Conservation (phyloP, 2,888 invertebrate genomes). For the Bimastos eiseni region DNA sequence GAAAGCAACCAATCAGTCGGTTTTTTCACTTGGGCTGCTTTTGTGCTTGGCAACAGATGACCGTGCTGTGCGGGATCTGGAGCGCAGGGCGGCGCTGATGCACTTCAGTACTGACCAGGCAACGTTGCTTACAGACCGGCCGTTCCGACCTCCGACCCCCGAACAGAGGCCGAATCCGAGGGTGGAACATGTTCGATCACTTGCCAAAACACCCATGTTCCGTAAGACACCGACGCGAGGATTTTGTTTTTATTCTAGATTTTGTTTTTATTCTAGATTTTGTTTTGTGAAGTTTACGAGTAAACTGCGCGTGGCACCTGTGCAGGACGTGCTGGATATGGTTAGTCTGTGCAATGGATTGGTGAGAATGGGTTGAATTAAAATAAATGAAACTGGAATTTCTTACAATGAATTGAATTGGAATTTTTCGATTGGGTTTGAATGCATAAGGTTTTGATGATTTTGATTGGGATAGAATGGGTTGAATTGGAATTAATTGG, state of each 20-base stretch:
- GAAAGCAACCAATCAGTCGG: too few species aligned
- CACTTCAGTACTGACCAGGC: conserved; percentile 59
- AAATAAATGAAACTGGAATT: not conserved
- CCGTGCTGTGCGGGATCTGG: conserved; percentile 58
- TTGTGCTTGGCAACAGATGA: conserved; percentile 53
- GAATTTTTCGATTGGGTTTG: too few species aligned
- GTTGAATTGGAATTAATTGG: not conserved
- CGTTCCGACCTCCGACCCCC: conserved; percentile 43
- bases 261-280: not conserved
- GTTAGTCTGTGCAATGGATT: not conserved
- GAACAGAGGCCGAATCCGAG: conserved; percentile 47
- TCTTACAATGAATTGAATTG: not conserved
- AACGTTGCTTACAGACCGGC: conserved; percentile 45
- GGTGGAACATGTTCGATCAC: conserved; percentile 49
- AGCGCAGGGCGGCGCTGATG: conserved; percentile 58
- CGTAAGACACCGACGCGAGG: not conserved
- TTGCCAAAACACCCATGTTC: conserved; percentile 38
- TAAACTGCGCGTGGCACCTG: not conserved
- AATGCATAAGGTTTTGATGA: not conserved
- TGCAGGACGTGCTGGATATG: not conserved
- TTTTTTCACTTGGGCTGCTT: not conserved
- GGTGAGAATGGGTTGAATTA: not conserved
- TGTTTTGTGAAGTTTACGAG: not conserved
- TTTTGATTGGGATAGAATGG: not conserved
- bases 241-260: not conserved